A percentile compares a stretch with the other conserved stretches of the same genome.
Conservation (phyloP, 92 coral and sea anemone genomes). For the Hydrozoanthus gracilis region DNA sequence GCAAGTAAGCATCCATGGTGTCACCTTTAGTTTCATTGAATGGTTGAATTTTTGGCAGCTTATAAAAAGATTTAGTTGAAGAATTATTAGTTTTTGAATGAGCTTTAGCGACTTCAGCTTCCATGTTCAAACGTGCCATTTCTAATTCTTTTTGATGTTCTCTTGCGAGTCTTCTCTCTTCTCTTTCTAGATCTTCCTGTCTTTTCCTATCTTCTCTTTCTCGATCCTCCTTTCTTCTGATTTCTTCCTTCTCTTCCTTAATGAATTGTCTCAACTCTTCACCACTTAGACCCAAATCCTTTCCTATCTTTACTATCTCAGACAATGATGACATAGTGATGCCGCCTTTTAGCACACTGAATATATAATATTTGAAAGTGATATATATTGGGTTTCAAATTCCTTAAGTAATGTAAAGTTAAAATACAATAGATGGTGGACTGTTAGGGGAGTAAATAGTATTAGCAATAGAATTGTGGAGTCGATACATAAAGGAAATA, state of each 20-base stretch:
- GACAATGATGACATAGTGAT: slow-evolving; percentile 19
- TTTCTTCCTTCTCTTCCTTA: slow-evolving; percentile 16
- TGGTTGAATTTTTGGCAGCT: slow-evolving; percentile 12
- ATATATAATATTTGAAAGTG: slow-evolving; percentile 16
- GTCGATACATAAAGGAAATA: slow-evolving; percentile 18
- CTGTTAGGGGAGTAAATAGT: slow-evolving; percentile 20
- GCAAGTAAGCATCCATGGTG: slow-evolving; percentile 21
- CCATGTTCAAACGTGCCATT: slow-evolving; percentile 13
- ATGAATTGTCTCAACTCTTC: slow-evolving; percentile 16
- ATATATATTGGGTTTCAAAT: slow-evolving; percentile 13
- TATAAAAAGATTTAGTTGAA: background rate
- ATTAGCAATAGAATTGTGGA: slow-evolving; percentile 18
- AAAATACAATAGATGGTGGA: slow-evolving; percentile 14
- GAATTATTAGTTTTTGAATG: slow-evolving; percentile 9
- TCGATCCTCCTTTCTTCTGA: slow-evolving; percentile 10
- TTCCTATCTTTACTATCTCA: slow-evolving; percentile 18
- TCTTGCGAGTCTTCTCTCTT: slow-evolving; percentile 20
- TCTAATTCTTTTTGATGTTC: slow-evolving; percentile 17
- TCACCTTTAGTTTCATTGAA: slow-evolving; percentile 11
- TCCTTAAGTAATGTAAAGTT: slow-evolving; percentile 17
- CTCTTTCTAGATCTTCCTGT: slow-evolving; percentile 20
- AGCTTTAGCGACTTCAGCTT: slow-evolving; percentile 20
- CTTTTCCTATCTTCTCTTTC: slow-evolving; percentile 19
- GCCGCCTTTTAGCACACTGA: slow-evolving; percentile 22
- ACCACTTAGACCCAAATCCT: slow-evolving; percentile 20